Conservation (phyloP, 1,140 invertebrate species). For the Gyrodactylus bullatarudis region DNA sequence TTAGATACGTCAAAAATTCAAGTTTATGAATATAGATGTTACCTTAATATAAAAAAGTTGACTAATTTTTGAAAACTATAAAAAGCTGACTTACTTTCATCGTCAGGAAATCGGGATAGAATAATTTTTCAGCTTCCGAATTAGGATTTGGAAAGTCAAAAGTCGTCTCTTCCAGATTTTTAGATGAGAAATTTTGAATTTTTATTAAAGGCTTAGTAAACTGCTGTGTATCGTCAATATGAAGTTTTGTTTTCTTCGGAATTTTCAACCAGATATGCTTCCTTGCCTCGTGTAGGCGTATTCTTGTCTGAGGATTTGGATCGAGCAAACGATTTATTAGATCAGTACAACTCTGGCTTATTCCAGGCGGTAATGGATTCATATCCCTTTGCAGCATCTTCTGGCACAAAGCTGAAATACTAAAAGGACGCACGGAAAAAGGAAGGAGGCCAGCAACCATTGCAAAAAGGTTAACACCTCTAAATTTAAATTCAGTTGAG, state of each 20-base stretch:
- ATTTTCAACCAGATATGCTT: not conserved
- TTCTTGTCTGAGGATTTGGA: not conserved
- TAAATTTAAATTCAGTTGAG: slow-evolving; percentile 8
- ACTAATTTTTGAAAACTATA: not conserved
- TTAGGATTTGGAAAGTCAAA: not conserved
- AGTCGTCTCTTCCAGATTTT: not conserved
- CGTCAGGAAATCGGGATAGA: not conserved
- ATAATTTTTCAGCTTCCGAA: not conserved
- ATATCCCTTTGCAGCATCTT: slow-evolving; percentile 18
- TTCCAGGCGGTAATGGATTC: slow-evolving; percentile 15
- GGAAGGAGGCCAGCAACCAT: slow-evolving; percentile 17
- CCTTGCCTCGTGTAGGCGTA: not conserved
- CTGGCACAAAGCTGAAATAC: slow-evolving; percentile 16
- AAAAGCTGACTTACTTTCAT: not conserved
- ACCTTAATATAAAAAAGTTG: too few relatives aligned
- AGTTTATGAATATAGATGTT: too few relatives aligned
- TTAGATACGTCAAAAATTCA: too few relatives aligned
- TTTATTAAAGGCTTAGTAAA: not conserved
- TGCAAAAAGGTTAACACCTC: slow-evolving; percentile 17
- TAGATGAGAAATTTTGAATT: not conserved
- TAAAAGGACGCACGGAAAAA: slow-evolving; percentile 19
- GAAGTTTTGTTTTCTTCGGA: not conserved
- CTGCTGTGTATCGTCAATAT: not conserved
- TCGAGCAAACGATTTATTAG: not conserved
- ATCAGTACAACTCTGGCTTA: not conserved